Evolutionary conservation across 2,113 vertebrate genomes (phyloP).

Genomic region (Ornithorhynchus anatinus): DNA sequence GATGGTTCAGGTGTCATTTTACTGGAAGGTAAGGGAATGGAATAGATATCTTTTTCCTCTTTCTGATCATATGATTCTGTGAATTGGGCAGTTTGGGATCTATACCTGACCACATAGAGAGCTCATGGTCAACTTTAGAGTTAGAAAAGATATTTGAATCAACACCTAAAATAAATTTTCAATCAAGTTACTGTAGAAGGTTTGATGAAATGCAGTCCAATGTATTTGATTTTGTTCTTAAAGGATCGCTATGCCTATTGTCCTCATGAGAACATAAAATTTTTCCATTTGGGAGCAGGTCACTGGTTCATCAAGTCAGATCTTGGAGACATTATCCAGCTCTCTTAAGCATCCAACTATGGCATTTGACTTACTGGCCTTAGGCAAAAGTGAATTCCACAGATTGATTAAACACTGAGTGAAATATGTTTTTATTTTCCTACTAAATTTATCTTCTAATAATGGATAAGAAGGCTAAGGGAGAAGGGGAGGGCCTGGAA

Average conservation of each 20-base stretch:
- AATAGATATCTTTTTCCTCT: neutral
- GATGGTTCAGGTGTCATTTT: neutral
- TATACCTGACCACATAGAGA: neutral
- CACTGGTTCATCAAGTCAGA: slow-evolving; percentile 19
- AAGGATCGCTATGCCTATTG: slow-evolving; percentile 27
- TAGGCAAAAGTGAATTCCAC: slow-evolving; percentile 6
- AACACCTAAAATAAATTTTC: slow-evolving; percentile 1
- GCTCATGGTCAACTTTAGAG: slow-evolving; percentile 7
- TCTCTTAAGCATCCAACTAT: neutral
- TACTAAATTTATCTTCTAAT: neutral
- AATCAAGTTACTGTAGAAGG: slow-evolving; percentile 19
- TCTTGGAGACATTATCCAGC: neutral
- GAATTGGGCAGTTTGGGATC: neutral
- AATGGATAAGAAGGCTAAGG: neutral
- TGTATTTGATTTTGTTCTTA: slow-evolving; percentile 44
- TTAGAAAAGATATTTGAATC: slow-evolving; percentile 30
- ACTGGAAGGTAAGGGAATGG: neutral
- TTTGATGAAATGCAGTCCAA: slow-evolving; percentile 22
- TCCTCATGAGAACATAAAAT: slow-evolving; percentile 24
- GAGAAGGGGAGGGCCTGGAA: neutral
- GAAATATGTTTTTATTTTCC: slow-evolving; percentile 31
- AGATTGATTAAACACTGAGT: neutral
- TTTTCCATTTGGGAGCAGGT: slow-evolving; percentile 26
- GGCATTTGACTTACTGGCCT: slow-evolving; percentile 6
- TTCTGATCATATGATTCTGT: neutral